Evolutionary conservation across 37 sponge, comb jelly and placozoan species (phyloP).

Genomic region (Spongilla lacustris): DNA sequence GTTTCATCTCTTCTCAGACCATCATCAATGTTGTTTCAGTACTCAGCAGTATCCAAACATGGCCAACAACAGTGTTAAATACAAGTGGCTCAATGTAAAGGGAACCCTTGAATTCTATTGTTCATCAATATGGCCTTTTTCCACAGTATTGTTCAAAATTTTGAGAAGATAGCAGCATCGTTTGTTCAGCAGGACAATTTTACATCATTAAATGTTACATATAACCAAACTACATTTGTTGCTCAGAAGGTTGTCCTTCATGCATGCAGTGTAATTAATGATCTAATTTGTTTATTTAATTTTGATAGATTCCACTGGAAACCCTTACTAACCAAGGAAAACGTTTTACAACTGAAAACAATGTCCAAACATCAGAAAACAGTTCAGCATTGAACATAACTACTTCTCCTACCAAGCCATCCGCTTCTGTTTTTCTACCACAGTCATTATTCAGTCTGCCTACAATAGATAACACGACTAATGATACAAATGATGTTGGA

Average conservation of each 20-base stretch:
- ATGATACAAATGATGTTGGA: neutral
- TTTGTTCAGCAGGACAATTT: neutral
- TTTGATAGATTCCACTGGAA: neutral
- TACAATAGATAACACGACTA: too few relatives aligned
- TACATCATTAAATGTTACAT: neutral
- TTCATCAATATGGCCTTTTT: neutral
- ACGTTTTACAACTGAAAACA: neutral
- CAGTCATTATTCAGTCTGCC: neutral
- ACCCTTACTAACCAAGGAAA: neutral
- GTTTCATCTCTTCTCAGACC: neutral
- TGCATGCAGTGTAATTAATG: neutral
- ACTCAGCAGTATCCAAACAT: neutral
- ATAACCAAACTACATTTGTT: neutral
- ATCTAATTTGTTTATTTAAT: neutral
- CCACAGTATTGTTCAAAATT: neutral
- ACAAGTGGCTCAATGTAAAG: neutral
- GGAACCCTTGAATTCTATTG: too few relatives aligned
- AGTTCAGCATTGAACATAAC: neutral
- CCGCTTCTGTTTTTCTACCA: conserved; percentile 7
- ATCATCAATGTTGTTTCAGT: neutral
- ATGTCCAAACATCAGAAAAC: neutral
- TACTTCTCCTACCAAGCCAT: neutral
- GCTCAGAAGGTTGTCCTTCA: neutral
- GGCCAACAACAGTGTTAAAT: neutral
- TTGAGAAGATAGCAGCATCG: neutral